These are phyloP conservation scores for Drosophila diplacantha DNA, from an alignment of 2,888 invertebrate genomes.

Conservation along the genomic window DNA sequence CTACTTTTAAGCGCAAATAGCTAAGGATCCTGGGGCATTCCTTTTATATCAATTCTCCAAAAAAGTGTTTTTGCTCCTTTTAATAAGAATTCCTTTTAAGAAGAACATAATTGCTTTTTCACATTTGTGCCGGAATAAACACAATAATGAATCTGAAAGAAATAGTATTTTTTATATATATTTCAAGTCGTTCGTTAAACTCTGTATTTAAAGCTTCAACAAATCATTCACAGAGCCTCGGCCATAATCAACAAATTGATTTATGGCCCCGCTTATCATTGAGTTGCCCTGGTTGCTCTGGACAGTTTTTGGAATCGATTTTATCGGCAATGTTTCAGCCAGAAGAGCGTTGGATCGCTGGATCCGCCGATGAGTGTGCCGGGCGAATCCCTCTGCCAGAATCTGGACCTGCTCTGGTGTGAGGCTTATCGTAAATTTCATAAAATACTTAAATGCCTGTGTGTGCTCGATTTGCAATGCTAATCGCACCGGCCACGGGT, in stretches of 20 bases:
- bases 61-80: neutral
- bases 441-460: slow-evolving; percentile 35
- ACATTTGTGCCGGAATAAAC: neutral
- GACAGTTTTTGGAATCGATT: slow-evolving; percentile 14
- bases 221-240: slow-evolving; percentile 2
- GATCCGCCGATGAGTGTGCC: neutral
- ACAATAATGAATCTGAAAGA: neutral
- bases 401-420: slow-evolving; percentile 42
- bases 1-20: slow-evolving; percentile 18
- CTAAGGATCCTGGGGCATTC: neutral
- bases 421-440: slow-evolving; percentile 63
- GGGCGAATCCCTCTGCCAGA: neutral
- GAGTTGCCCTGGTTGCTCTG: slow-evolving; percentile 1
- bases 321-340: slow-evolving; percentile 12
- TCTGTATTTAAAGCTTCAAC: neutral
- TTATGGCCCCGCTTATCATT: slow-evolving; percentile 19
- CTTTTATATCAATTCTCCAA: neutral
- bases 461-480: slow-evolving; percentile 59
- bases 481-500: slow-evolving; percentile 42
- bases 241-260: slow-evolving; percentile 15
- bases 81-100: neutral
- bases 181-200: slow-evolving; percentile 19
- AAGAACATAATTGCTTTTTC: neutral
- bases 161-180: neutral
- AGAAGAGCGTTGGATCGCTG: neutral